Base-by-base conservation (phyloP, 1,140 invertebrate species). In the Eueides isabella region DNA sequence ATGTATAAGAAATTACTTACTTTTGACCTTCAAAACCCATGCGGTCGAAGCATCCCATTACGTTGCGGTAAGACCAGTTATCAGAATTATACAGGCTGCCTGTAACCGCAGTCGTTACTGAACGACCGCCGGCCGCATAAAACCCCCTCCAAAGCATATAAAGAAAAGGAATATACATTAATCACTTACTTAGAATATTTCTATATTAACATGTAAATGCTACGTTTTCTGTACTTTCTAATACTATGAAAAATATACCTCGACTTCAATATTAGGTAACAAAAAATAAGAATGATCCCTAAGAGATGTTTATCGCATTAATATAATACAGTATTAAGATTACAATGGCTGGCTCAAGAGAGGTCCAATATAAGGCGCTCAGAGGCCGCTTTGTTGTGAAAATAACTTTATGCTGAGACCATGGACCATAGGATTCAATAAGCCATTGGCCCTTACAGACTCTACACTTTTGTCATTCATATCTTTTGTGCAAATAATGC, bases 311-410 rank as follows among this genome's bases (percentile, higher is more conserved):
- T 92, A 92, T 92, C 91, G 89, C 88, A 92, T 92, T 91, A 92
- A 91, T 91, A 91, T 91, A 89, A 91, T 91, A 91, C 84, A 76
- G 88, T 85, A 92, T 91, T 92, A 90, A 90, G 91, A 91, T 91
- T 84, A 92, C 91, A 92, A 92, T 91, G 84, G 88, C 67, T 76
- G 86, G 87, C 87, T 92, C 85, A 82, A 86, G 88, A 90, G 85
- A 89, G 87, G 87, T 85, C 86, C 89, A 92, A 91, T 91, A 87
- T 90, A 91, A 88, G 88, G 79, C 84, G 87, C 86, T 90, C 82
- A 82, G 81, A 86, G 83, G 76, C 77, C 77, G 85, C 87, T 89
- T 92, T 92, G 91, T 91, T 91, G 91, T 89, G 88, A 87, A 87
- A 90, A 92, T 92, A 92, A 90, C 87, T 90, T 92, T 90, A 89